phyloP scores from a whole-genome alignment of 2,888 invertebrate species.

The Drosophila pegasa region DNA sequence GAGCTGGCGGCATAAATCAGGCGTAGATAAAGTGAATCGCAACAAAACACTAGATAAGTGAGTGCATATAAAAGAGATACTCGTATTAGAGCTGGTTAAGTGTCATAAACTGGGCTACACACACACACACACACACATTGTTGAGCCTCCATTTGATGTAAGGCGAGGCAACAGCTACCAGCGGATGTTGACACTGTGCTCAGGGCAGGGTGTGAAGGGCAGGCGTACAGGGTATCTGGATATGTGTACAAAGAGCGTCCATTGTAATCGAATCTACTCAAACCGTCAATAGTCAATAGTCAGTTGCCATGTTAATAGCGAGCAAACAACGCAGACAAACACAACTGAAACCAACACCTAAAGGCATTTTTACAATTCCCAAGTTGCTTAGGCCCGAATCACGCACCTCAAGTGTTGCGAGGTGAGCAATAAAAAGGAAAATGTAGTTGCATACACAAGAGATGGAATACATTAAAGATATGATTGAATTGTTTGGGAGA shows the following conservation, averaged over 20 bases:
- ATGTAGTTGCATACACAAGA: background rate
- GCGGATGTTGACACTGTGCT: slow-evolving; percentile 61
- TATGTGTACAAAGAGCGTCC: slow-evolving; percentile 35
- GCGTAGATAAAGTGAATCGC: slow-evolving; percentile 62
- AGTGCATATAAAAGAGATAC: slow-evolving; percentile 33
- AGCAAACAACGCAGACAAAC: slow-evolving; percentile 20
- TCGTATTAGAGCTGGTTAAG: slow-evolving; percentile 56
- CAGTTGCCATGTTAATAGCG: slow-evolving; percentile 20
- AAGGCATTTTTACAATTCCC: slow-evolving; percentile 11
- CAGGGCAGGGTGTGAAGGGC: background rate
- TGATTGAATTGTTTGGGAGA: background rate
- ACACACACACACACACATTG: background rate
- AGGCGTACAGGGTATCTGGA: background rate
- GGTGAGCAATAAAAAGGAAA: no score
- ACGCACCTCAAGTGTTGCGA: background rate
- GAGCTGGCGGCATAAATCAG: slow-evolving; percentile 51
- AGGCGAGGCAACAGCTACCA: slow-evolving; percentile 13
- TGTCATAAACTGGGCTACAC: slow-evolving; percentile 42
- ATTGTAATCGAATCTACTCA: slow-evolving; percentile 38
- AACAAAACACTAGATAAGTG: slow-evolving; percentile 42
- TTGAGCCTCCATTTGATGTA: background rate
- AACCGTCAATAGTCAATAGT: slow-evolving; percentile 22
- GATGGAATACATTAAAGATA: background rate
- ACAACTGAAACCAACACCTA: slow-evolving; percentile 14
- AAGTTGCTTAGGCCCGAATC: background rate